These are phyloP conservation scores for Tylochromis polylepis DNA, from an alignment of 2,113 vertebrate genomes.

Conservation along the genomic window DNA sequence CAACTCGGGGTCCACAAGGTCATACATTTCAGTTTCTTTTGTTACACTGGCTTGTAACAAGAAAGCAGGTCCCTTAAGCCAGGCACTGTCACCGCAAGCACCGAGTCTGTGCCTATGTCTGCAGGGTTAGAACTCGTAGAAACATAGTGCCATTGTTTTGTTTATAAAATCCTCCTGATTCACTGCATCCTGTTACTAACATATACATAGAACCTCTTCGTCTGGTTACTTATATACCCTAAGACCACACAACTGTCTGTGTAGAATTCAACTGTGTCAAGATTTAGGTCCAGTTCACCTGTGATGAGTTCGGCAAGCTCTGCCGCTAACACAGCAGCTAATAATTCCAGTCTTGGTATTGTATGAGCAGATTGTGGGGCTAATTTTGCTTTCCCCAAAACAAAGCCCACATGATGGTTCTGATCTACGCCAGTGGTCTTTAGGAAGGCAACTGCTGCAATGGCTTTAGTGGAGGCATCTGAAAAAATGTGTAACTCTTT, in stretches of 20 bases:
- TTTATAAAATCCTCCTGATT: background rate
- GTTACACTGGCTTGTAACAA: background rate
- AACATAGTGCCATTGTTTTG: background rate
- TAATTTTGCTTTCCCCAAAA: background rate
- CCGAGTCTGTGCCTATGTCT: background rate
- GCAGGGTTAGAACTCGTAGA: background rate
- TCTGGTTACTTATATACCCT: background rate
- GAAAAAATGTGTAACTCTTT: background rate
- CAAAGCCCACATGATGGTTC: background rate
- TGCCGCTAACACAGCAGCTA: background rate
- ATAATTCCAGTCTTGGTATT: background rate
- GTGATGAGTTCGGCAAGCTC: background rate
- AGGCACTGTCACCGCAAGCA: background rate
- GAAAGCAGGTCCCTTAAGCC: background rate
- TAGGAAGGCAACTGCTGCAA: background rate
- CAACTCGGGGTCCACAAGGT: background rate
- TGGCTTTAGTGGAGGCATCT: background rate
- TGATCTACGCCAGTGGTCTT: background rate
- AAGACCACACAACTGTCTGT: background rate
- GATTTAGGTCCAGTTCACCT: background rate
- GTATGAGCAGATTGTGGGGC: fast-evolving
- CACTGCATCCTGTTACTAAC: background rate
- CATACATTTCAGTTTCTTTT: background rate
- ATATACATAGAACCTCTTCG: fast-evolving
- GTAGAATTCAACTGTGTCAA: background rate